Evolutionary conservation across 2,888 invertebrate genomes (phyloP).

Genomic region (Microchrysa polita): DNA sequence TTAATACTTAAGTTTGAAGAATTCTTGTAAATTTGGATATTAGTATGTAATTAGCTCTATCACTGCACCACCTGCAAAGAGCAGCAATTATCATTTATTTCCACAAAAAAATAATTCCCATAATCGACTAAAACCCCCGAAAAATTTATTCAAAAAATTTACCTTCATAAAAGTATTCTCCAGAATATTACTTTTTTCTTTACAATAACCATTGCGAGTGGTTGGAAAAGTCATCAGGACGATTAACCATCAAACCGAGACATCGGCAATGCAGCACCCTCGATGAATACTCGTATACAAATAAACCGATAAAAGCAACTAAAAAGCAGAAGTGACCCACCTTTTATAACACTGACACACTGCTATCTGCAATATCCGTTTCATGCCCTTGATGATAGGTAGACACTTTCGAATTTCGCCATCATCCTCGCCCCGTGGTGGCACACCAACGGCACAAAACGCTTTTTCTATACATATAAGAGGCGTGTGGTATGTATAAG

Average conservation of each 20-base stretch:
- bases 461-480: no score
- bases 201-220: not conserved
- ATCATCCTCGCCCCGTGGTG: conserved; percentile 1
- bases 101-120: no score
- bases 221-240: conserved; percentile 21
- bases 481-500: conserved; percentile 14
- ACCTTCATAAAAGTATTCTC: not conserved
- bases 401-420: not conserved
- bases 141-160: conserved; percentile 1
- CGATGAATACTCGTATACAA: no score
- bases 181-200: not conserved
- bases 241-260: conserved; percentile 1
- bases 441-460: no score
- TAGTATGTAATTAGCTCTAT: no score
- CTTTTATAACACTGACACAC: conserved; percentile 33
- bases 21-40: no score
- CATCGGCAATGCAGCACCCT: not conserved
- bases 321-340: conserved; percentile 34
- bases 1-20: no score
- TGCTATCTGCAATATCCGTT: not conserved
- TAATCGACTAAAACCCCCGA: not conserved
- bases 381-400: not conserved
- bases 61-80: no score
- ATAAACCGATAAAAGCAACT: conserved; percentile 26
- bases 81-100: no score